Base-by-base conservation (phyloP, 1,140 invertebrate genomes). In the Pygmarrhopalites habei region DNA sequence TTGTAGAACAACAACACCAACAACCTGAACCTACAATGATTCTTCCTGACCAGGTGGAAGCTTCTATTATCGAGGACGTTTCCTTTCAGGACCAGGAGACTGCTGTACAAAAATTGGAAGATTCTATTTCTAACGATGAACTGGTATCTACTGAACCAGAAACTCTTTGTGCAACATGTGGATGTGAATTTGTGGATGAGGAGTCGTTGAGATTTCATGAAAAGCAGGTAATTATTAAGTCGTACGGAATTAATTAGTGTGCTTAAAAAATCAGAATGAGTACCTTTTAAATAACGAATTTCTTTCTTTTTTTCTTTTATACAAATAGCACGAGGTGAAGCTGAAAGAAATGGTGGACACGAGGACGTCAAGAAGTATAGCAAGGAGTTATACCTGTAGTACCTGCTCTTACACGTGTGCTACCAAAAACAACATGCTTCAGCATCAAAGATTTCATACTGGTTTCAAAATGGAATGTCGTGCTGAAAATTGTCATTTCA, bases 131-230 rank as follows among this genome's bases (percentile, higher is more conserved):
- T 70, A 80, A 77, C 32, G 74, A 75, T 62, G 71, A 64, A 46
- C 12, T 49, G 7, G 26, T 21, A 62, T 55, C 75, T 76, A 51
- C 75, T 72, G 62, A 72, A 73, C 56, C 59, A 21, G 69, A 67
- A 58, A 74, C 77, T 75, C 77, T 78, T 74, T 82, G 77, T 72
- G 73, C 71, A 60, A 73, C 73, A 63, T 80, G 79, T 74, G 80
- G 79, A 65, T 78, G 78, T 71, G 78, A 80, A 66, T 79, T 80
- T 71, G 74, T 75, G 63, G 77, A 81, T 73, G 77, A 78, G 66
- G 71, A 73, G 29, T 80, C 79, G n/a, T 71, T 79, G 21, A 75
- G 76, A 53, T 74, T 73, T 14, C 79, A 80, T 71, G 73, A 77
- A 64, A 73, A 73, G 62, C 73, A 75, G n/a, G n/a, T n/a, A n/a